phyloP scores from a whole-genome alignment of 2,113 vertebrate genomes.

The Ceyx melanurus region DNA sequence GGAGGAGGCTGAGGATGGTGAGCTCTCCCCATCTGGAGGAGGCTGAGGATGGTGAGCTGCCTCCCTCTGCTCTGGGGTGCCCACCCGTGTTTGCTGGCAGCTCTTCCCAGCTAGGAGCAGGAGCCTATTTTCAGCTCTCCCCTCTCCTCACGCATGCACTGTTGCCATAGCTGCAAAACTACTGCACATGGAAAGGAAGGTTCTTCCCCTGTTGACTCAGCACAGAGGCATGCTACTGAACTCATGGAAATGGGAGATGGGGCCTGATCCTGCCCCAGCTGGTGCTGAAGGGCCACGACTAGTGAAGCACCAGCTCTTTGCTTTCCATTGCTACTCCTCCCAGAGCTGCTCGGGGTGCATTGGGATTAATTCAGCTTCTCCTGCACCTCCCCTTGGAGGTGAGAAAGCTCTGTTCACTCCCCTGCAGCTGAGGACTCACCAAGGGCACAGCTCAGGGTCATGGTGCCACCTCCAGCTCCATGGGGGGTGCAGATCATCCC shows the following conservation, averaged over 20 bases:
- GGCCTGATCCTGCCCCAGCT: neutral
- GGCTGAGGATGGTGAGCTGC: neutral
- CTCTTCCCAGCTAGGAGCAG: conserved; percentile 46
- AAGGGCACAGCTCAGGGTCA: fast-evolving
- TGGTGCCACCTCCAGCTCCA: neutral
- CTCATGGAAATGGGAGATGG: neutral
- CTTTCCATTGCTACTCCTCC: neutral
- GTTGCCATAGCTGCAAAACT: conserved; percentile 37
- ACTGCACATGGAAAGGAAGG: conserved; percentile 1
- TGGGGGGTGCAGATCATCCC: neutral
- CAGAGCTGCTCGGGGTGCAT: neutral
- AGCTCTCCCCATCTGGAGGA: neutral
- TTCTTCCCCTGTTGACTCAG: neutral
- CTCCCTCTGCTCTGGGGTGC: neutral
- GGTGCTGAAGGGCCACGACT: neutral
- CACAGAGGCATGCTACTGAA: conserved; percentile 8
- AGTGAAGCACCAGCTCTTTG: neutral
- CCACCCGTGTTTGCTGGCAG: conserved; percentile 24
- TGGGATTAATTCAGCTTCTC: neutral
- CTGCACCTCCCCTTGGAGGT: neutral
- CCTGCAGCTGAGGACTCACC: neutral
- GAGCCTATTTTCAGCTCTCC: conserved; percentile 52
- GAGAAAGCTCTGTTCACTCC: fast-evolving
- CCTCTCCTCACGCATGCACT: neutral
- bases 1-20: neutral